Base-by-base conservation (phyloP, 1,140 invertebrate species). In the Platyscapa corneri region DNA sequence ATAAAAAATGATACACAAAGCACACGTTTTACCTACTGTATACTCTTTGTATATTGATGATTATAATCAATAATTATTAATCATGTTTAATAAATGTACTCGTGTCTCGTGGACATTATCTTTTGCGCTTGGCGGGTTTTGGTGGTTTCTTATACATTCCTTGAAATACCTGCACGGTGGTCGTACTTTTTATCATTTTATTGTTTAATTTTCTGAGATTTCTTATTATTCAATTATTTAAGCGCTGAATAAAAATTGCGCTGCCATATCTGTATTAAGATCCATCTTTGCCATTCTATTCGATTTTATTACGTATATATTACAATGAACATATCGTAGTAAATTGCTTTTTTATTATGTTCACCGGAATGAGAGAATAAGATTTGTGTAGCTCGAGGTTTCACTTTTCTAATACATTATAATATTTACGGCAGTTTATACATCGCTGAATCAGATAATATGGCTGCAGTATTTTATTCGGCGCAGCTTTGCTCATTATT, bases 1-100 rank as follows among this genome's bases (percentile, higher is more conserved):
- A 84, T 34, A 30, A 30, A 64, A 39, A 82, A 39, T 42, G 6
- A 60, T 46, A 80, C 20, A 75, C 32, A 78, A 64, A 65, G 65
- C 81, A 82, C 67, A 79, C 74, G 49, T 82, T 74, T 77, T 78
- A 77, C 77, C 39, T 82, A 86, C 60, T 83, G 76, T 86, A 86
- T 80, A 83, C 75, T 90, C 83, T 91, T 86, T 91, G 90, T 91
- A 90, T 90, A 90, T 89, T 87, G 80, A 90, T 88, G 86, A 89
- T 90, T 91, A 92, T 91, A 90, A 91, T 90, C 90, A 87, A 92
- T 91, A 90, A 90, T 91, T 87, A 90, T 92, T 90, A 92, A 93
- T 93, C 89, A 93, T 93, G 92, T 93, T 93, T 92, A 93, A 93
- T 93, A 93, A 93, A 93, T 92, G 91, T 91, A 91, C 89, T 90